Percentiles rank a stretch among this genome's conserved stretches.
Conservation (phyloP, 1,140 invertebrate genomes). For the Polypedilum pembai region DNA sequence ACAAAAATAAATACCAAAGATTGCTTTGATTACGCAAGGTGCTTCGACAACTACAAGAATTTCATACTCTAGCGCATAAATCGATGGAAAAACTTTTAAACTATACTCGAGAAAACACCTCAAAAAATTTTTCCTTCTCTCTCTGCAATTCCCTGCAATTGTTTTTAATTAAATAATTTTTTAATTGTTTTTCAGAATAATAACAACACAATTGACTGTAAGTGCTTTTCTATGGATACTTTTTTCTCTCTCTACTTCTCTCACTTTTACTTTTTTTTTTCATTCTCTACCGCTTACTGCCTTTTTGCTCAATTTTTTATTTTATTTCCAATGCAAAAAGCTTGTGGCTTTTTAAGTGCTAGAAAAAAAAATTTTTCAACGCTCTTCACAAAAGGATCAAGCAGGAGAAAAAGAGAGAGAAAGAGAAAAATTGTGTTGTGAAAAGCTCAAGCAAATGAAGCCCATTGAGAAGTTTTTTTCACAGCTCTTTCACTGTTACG, state of each 20-base stretch:
- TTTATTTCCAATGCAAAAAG: neutral
- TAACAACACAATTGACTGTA: neutral
- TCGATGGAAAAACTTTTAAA: neutral
- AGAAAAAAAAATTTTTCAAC: neutral
- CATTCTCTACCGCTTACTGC: neutral
- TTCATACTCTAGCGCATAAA: neutral
- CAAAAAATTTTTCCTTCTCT: neutral
- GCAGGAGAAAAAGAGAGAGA: neutral
- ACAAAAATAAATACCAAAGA: neutral
- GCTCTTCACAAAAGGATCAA: neutral
- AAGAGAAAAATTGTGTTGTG: neutral
- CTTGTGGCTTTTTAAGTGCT: conserved; percentile 10
- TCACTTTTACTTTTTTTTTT: too few relatives aligned
- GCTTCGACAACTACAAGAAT: neutral
- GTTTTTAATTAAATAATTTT: conserved; percentile 20
- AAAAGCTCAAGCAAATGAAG: neutral
- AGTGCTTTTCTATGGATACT: conserved; percentile 9
- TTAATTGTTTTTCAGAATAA: conserved; percentile 10
- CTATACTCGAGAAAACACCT: conserved; percentile 10
- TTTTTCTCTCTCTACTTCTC: neutral
- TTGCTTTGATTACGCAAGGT: conserved; percentile 2
- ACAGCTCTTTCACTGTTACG: neutral
- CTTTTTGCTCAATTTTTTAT: conserved; percentile 1
- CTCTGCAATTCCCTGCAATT: neutral
- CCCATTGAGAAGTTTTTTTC: conserved; percentile 17